Evolutionary conservation across 2,888 invertebrate genomes (phyloP).

Genomic region (Noctua comes): DNA sequence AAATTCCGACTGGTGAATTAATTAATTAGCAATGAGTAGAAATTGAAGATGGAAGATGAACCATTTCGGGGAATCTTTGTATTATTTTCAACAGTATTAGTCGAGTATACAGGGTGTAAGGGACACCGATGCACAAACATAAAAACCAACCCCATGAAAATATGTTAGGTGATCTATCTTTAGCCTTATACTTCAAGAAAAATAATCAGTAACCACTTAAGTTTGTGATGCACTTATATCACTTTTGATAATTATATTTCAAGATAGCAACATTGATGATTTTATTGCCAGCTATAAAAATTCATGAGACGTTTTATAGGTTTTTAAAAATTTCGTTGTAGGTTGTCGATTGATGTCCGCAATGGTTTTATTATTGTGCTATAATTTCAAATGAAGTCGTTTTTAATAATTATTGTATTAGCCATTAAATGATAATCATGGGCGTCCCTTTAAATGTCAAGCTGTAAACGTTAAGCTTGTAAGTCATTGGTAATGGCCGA

Average conservation of each 20-base stretch:
- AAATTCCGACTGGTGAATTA: not conserved
- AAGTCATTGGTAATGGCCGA: not conserved
- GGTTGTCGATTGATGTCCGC: slow-evolving; percentile 13
- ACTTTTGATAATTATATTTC: not conserved
- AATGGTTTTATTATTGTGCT: slow-evolving; percentile 15
- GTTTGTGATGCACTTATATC: slow-evolving; percentile 22
- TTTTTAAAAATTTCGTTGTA: slow-evolving; percentile 8
- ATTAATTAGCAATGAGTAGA: not conserved
- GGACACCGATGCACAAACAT: too few relatives aligned
- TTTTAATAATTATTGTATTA: not conserved
- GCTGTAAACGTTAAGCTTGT: not conserved
- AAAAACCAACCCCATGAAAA: not conserved
- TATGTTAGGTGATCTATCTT: not conserved
- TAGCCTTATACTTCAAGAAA: not conserved
- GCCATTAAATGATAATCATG: not conserved
- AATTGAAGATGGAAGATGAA: too few relatives aligned
- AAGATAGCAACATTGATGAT: slow-evolving; percentile 44
- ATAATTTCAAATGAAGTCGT: slow-evolving; percentile 36
- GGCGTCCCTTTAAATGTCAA: not conserved
- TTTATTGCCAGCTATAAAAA: slow-evolving; percentile 48
- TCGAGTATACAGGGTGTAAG: too few relatives aligned
- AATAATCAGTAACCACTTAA: not conserved
- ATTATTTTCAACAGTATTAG: too few relatives aligned
- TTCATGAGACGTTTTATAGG: not conserved
- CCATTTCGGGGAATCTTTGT: too few relatives aligned